Evolutionary conservation across 1,140 invertebrate genomes (phyloP).

Genomic region (Belonocnema kinseyi): DNA sequence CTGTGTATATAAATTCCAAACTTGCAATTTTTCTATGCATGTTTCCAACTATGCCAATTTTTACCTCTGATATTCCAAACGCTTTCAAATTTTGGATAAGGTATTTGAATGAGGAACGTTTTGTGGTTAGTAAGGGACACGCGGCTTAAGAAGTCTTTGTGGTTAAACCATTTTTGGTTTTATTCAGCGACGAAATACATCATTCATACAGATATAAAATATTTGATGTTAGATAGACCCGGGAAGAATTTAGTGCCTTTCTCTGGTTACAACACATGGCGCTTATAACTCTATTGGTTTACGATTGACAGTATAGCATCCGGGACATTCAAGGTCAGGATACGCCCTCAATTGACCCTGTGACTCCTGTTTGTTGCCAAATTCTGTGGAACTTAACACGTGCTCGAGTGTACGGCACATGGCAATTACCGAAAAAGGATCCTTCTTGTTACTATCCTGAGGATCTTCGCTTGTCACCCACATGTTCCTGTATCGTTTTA

Average conservation of each 20-base stretch:
- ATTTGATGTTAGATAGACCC: no score
- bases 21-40: no score
- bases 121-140: no score
- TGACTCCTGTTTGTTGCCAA: conserved; percentile 12
- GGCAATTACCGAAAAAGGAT: background rate
- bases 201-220: no score
- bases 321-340: background rate
- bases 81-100: background rate
- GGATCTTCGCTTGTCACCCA: background rate
- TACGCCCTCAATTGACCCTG: conserved; percentile 11
- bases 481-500: background rate
- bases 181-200: no score
- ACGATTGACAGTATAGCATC: background rate
- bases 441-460: background rate
- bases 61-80: conserved; percentile 5
- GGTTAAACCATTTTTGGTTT: no score
- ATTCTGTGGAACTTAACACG: conserved; percentile 43
- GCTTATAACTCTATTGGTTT: background rate
- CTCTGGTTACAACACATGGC: no score
- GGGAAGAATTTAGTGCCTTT: no score
- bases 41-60: background rate
- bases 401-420: conserved; percentile 35
- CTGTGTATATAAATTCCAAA: no score
- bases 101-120: no score
- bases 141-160: no score